Percentiles rank a stretch among this genome's conserved stretches.
Conservation (phyloP, 2,888 invertebrate species). For the Papilio demoleus region DNA sequence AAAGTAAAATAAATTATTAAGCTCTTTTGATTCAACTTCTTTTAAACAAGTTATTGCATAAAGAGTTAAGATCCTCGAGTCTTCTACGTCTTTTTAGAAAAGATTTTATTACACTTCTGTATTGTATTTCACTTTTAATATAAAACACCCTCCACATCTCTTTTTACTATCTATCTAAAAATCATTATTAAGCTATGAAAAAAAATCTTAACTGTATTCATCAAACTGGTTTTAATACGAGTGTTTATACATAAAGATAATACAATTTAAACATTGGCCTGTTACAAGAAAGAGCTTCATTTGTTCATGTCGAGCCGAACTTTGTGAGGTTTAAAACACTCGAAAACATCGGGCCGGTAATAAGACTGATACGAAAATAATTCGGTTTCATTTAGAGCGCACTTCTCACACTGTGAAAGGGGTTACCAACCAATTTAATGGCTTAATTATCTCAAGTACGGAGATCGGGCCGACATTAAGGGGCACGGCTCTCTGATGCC, state of each 20-base stretch:
- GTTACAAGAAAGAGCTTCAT: slow-evolving; percentile 16
- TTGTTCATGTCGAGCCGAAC: slow-evolving; percentile 37
- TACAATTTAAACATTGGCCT: neutral
- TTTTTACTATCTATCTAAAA: too few relatives aligned
- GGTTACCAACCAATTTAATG: slow-evolving; percentile 74
- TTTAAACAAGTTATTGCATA: neutral
- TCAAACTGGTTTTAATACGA: neutral
- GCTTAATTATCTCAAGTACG: slow-evolving; percentile 79
- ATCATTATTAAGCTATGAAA: too few relatives aligned
- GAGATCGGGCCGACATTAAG: slow-evolving; percentile 62
- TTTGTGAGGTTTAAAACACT: slow-evolving; percentile 46
- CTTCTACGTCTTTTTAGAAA: neutral
- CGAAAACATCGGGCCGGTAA: slow-evolving; percentile 41
- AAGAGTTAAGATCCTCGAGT: too few relatives aligned
- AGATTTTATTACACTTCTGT: neutral
- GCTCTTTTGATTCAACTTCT: too few relatives aligned
- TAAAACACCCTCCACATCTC: too few relatives aligned
- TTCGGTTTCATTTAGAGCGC: slow-evolving; percentile 59
- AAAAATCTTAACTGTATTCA: slow-evolving; percentile 5
- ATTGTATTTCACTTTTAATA: too few relatives aligned
- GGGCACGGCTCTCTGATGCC: slow-evolving; percentile 48
- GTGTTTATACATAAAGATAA: slow-evolving; percentile 19
- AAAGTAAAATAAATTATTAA: neutral
- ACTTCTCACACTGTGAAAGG: slow-evolving; percentile 71
- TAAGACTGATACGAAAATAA: slow-evolving; percentile 63